phyloP scores from a whole-genome alignment of 2,797 vertebrate species.

The Pangasius krempfi region DNA sequence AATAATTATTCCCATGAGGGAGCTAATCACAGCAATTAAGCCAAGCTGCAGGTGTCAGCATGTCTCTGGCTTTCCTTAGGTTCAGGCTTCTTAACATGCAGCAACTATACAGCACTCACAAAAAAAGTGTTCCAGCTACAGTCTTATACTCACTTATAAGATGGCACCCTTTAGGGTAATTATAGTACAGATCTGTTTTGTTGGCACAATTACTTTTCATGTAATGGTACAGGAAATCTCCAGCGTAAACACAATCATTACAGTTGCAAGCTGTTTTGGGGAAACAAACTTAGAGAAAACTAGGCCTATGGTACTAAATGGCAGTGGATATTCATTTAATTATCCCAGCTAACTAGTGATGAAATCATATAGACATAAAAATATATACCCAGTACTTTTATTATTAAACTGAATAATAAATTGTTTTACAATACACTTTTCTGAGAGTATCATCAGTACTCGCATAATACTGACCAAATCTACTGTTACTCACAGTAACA shows the following conservation, averaged over 20 bases:
- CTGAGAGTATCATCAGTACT: background rate
- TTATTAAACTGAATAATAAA: background rate
- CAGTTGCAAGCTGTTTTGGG: background rate
- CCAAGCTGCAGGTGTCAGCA: slow-evolving; percentile 55
- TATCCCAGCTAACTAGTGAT: background rate
- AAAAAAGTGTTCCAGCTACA: slow-evolving; percentile 14
- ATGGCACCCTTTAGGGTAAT: slow-evolving; percentile 30
- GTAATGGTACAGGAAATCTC: slow-evolving; percentile 9
- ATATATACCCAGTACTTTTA: background rate
- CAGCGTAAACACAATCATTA: slow-evolving; percentile 25
- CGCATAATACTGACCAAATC: background rate
- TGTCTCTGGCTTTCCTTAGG: slow-evolving; percentile 39
- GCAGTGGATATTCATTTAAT: background rate
- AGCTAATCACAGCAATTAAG: slow-evolving; percentile 61
- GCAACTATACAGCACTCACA: slow-evolving; percentile 5
- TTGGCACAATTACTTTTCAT: slow-evolving; percentile 8
- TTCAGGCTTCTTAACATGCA: slow-evolving; percentile 42
- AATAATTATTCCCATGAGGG: slow-evolving; percentile 56
- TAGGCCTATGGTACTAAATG: background rate
- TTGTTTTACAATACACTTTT: background rate
- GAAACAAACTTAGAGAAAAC: background rate
- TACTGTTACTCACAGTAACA: background rate
- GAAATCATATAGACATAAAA: background rate
- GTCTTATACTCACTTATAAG: background rate
- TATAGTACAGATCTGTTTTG: slow-evolving; percentile 19